Evolutionary conservation across 2,113 vertebrate species (phyloP).

Genomic region (Tachycineta bicolor): DNA sequence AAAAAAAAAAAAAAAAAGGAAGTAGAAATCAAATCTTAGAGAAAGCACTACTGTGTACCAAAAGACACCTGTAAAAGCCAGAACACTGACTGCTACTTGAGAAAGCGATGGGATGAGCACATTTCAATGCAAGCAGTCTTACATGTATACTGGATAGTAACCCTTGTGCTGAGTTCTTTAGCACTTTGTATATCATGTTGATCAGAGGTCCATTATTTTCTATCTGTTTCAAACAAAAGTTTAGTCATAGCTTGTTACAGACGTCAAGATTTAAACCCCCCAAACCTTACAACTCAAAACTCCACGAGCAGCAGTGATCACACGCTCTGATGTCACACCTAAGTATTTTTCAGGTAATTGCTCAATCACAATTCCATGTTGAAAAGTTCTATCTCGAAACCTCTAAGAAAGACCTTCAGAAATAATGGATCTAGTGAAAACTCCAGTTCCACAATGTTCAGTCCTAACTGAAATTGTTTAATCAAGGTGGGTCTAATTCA

Average conservation of each 20-base stretch:
- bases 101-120: conserved; percentile 82
- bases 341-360: background rate
- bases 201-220: conserved; percentile 92
- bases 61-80: conserved; percentile 68
- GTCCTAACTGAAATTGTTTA: background rate
- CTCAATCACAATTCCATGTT: background rate
- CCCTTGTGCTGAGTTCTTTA: conserved; percentile 85
- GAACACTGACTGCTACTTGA: conserved; percentile 69
- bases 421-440: background rate
- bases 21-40: conserved; percentile 44
- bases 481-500: background rate
- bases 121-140: conserved; percentile 81
- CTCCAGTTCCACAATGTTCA: background rate
- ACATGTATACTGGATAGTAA: conserved; percentile 87
- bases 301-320: background rate
- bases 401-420: background rate
- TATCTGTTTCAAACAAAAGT: conserved; percentile 92
- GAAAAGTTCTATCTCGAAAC: background rate
- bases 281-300: background rate
- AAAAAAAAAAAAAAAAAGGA: background rate
- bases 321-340: background rate
- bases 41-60: conserved; percentile 56
- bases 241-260: conserved; percentile 70
- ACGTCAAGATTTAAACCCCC: background rate
- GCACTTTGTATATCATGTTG: conserved; percentile 88